Conservation (phyloP, 2,113 vertebrate species). For the Dipodomys spectabilis region DNA sequence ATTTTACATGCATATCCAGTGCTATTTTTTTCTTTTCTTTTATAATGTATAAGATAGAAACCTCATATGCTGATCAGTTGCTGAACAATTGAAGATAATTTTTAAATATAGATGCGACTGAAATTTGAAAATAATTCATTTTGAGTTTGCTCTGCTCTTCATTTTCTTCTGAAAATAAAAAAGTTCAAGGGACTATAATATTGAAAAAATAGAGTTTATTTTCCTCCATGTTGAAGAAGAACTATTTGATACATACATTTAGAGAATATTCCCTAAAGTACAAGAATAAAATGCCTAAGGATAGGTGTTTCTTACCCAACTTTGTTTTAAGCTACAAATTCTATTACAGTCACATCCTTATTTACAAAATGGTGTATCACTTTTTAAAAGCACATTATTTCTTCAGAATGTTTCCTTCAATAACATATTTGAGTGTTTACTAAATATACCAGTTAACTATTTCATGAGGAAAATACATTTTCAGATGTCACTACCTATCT, state of each 20-base stretch:
- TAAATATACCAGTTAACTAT: constrained; percentile 52
- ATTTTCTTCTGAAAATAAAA: constrained; percentile 43
- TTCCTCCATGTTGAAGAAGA: neutral
- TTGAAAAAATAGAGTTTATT: neutral
- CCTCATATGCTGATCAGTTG: neutral
- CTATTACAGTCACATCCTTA: neutral
- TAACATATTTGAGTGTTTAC: neutral
- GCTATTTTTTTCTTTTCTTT: neutral
- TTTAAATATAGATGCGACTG: constrained; percentile 33
- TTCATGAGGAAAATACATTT: constrained; percentile 68
- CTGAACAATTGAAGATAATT: neutral
- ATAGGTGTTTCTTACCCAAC: neutral
- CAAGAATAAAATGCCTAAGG: neutral
- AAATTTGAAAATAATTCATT: constrained; percentile 52
- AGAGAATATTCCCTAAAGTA: neutral
- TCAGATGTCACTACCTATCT: constrained; percentile 55
- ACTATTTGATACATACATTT: neutral
- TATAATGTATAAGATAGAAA: neutral
- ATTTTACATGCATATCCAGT: constrained; percentile 5
- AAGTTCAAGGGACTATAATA: neutral
- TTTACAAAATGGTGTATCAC: neutral
- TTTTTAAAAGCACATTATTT: constrained; percentile 21
- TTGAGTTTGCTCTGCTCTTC: neutral
- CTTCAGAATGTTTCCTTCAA: constrained; percentile 44
- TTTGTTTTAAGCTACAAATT: neutral